phyloP scores from a whole-genome alignment of 1,140 invertebrate genomes.

The Papilio xuthus region DNA sequence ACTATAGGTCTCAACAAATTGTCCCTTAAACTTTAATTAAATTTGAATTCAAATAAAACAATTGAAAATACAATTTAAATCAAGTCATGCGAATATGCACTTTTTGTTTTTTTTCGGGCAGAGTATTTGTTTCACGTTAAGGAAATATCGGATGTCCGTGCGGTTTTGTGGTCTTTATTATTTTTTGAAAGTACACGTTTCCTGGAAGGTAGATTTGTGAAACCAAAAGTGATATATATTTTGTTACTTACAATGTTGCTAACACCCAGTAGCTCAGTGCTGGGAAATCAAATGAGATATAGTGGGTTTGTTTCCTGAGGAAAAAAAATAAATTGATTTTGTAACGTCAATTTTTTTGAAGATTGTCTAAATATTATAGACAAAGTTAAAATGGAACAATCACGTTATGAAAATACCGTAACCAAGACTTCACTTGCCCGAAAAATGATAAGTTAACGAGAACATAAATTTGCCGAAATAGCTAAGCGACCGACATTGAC shows the following conservation, averaged over 20 bases:
- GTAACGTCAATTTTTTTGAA: too few species aligned
- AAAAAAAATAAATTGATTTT: not conserved
- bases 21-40: not conserved
- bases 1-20: not conserved
- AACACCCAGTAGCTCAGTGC: not conserved
- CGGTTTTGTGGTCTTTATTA: constrained; percentile 12
- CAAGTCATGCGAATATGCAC: not conserved
- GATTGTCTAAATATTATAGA: too few species aligned
- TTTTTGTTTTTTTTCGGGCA: constrained; percentile 7
- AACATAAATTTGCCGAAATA: too few species aligned
- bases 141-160: constrained; percentile 13
- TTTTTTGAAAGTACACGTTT: constrained; percentile 17
- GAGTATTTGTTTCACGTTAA: constrained; percentile 10
- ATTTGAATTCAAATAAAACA: not conserved
- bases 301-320: not conserved
- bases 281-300: not conserved
- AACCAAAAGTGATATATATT: not conserved
- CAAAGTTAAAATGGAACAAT: too few species aligned
- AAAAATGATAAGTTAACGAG: too few species aligned
- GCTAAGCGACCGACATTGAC: too few species aligned
- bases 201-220: constrained; percentile 8
- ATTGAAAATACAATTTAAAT: not conserved
- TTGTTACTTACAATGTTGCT: not conserved
- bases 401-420: too few species aligned
- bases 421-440: too few species aligned